Evolutionary conservation across 2,888 invertebrate genomes (phyloP), one percentile per base, ranked within the genome.

Genomic region (Bimastos eiseni): DNA sequence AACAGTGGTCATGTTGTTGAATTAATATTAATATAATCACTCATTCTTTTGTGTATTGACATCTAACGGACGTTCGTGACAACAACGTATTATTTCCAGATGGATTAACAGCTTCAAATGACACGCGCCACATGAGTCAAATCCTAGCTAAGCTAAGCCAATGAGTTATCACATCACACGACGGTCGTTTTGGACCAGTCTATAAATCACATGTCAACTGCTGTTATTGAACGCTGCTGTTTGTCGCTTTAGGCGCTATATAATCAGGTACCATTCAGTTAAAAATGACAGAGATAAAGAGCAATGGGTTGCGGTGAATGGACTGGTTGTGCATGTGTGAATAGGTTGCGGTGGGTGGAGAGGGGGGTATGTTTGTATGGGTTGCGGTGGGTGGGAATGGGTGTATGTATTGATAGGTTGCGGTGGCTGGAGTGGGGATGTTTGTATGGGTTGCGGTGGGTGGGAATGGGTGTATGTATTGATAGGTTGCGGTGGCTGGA

Each of bases 191-290:
- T 30, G 30, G 44, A 44, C 44, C 11, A 44, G 44, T n/a, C 70
- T n/a, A 70, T 70, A n/a, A 70, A 70, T 70, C 70, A 70, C 70
- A n/a, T 70, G 70, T 70, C 30, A 70, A n/a, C 30, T 8, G 70
- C n/a, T 70, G 70, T 70, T 70, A 70, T 70, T 70, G 70, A 70
- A 70, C 70, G 70, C 4, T 70, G 70, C 70, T 70, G 30, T 70
- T n/a, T 70, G 70, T 70, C 49, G 0, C 70, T n/a, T 8, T n/a
- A 70, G 70, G 70, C 70, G 70, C 70, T 70, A 70, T n/a, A 70
- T 70, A 70, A 70, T 70, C 70, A 70, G 70, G 70, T 70, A 30
- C 70, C 70, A 70, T 70, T 70, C 70, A 70, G 70, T n/a, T 70
- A n/a, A 13, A 70, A 70, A 70, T 70, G 70, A 70, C 70, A n/a